These are phyloP conservation scores for Phragmatobia fuliginosa DNA, from an alignment of 2,888 invertebrate species.

Conservation along the genomic window DNA sequence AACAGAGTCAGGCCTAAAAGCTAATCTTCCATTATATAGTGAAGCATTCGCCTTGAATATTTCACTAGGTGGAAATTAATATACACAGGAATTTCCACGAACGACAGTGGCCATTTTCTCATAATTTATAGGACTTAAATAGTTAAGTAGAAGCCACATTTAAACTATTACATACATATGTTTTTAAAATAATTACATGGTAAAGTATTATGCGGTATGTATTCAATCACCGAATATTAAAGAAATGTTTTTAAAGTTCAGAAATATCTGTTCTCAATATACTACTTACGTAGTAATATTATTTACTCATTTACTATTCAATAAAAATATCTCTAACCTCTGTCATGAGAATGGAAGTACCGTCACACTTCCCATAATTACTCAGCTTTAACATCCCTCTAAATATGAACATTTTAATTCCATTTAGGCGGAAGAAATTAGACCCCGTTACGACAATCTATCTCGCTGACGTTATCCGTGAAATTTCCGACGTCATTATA, in stretches of 20 bases:
- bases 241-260: no score
- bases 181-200: no score
- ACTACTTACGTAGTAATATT: no score
- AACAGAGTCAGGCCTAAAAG: no score
- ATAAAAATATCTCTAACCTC: neutral
- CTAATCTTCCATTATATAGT: no score
- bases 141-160: neutral
- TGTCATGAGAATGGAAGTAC: neutral
- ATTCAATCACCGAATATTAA: no score
- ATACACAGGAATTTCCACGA: neutral
- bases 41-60: no score
- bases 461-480: conserved; percentile 25
- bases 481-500: conserved; percentile 25
- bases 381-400: conserved; percentile 15
- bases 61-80: neutral
- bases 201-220: no score
- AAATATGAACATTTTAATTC: conserved; percentile 19
- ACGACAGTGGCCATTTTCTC: neutral
- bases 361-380: neutral
- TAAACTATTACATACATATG: no score
- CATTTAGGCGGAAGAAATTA: conserved; percentile 19
- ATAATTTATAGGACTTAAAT: neutral
- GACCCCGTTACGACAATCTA: conserved; percentile 24
- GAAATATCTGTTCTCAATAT: no score
- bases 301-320: no score